Conservation (phyloP, 1,140 invertebrate species). For the Calycopis cecrops region DNA sequence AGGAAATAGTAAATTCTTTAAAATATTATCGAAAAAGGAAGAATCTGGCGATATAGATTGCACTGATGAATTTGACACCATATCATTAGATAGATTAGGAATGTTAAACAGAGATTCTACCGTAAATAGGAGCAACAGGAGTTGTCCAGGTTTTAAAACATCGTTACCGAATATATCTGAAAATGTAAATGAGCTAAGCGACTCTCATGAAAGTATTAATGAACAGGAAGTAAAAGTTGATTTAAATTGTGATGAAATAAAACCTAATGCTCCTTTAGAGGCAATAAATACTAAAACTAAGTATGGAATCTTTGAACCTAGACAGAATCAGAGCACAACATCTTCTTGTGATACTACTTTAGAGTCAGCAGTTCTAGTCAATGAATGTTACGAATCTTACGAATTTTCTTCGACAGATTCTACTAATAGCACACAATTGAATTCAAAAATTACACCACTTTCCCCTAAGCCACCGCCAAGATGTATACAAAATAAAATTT, state of each 20-base stretch:
- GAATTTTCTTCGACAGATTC: slow-evolving; percentile 39
- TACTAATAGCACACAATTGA: slow-evolving; percentile 17
- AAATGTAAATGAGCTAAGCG: slow-evolving; percentile 55
- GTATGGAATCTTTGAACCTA: slow-evolving; percentile 55
- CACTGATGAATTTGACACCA: slow-evolving; percentile 67
- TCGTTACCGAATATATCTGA: slow-evolving; percentile 68
- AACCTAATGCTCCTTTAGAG: slow-evolving; percentile 27
- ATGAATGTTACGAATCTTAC: slow-evolving; percentile 65
- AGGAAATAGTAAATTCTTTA: slow-evolving; percentile 70
- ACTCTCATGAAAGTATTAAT: slow-evolving; percentile 45
- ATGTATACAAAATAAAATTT: slow-evolving; percentile 14
- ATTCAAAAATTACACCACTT: slow-evolving; percentile 21
- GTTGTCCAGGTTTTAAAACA: slow-evolving; percentile 67
- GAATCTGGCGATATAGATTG: slow-evolving; percentile 62
- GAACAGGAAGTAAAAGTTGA: slow-evolving; percentile 28
- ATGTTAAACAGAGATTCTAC: slow-evolving; percentile 59
- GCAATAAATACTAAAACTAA: slow-evolving; percentile 43
- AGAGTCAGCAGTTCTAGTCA: slow-evolving; percentile 51
- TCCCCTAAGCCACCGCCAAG: slow-evolving; percentile 51
- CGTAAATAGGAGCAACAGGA: slow-evolving; percentile 66
- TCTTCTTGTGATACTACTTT: slow-evolving; percentile 35
- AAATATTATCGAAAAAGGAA: slow-evolving; percentile 63
- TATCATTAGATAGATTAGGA: slow-evolving; percentile 61
- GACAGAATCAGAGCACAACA: slow-evolving; percentile 31
- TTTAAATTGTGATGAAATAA: slow-evolving; percentile 26